phyloP scores from a whole-genome alignment of 2,797 vertebrate genomes.

The Carduelis carduelis region DNA sequence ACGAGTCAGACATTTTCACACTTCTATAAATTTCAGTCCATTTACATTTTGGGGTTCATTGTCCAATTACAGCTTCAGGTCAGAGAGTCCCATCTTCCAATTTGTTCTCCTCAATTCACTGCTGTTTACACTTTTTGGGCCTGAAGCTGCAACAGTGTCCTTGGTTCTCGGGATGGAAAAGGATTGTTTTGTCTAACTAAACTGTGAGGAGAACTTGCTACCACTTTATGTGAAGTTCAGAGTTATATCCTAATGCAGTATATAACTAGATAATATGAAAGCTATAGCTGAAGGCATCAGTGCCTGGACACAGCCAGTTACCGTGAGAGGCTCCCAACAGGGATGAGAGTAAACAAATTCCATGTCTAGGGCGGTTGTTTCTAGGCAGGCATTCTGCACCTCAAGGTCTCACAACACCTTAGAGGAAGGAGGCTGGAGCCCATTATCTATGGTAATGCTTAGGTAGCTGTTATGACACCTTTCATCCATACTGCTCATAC shows the following conservation, averaged over 20 bases:
- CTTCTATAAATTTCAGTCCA: neutral
- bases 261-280: neutral
- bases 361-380: neutral
- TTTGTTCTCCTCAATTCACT: neutral
- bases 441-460: rapidly evolving
- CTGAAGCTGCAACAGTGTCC: neutral
- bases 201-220: neutral
- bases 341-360: neutral
- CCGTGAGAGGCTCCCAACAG: neutral
- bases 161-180: too few species aligned
- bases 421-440: neutral
- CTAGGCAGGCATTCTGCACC: neutral
- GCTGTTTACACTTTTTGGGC: neutral
- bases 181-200: neutral
- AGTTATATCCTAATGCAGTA: too few species aligned
- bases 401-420: neutral
- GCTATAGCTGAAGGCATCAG: neutral
- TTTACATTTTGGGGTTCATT: neutral
- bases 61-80: neutral
- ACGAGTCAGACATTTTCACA: rapidly evolving
- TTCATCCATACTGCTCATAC: neutral
- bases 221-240: neutral
- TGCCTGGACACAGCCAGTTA: neutral
- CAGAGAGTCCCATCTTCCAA: neutral
- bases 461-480: neutral